phyloP scores from a whole-genome alignment of 2,113 vertebrate genomes.

The Lampris incognitus region DNA sequence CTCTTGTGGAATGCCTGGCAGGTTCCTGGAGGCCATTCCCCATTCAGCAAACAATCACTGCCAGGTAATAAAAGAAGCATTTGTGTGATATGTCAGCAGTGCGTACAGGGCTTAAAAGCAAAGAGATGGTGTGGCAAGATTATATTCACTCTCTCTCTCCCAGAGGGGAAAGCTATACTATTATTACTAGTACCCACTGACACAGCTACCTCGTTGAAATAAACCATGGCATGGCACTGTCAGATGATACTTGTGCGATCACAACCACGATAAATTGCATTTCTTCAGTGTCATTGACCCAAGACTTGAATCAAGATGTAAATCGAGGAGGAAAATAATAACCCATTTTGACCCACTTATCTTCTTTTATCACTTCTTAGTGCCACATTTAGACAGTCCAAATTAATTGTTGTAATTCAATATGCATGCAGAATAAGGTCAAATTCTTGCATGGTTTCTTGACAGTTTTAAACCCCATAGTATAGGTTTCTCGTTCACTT shows the following conservation, averaged over 20 bases:
- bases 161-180: constrained; percentile 85
- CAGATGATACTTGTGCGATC: constrained; percentile 97
- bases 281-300: constrained; percentile 75
- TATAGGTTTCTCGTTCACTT: neutral
- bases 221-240: constrained; percentile 86
- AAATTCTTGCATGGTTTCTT: too few species aligned
- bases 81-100: constrained; percentile 90
- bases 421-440: too few species aligned
- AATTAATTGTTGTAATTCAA: too few species aligned
- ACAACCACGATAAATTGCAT: constrained; percentile 77
- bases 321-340: too few species aligned
- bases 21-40: constrained; percentile 84
- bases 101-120: constrained; percentile 87
- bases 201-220: constrained; percentile 84
- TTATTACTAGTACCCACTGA: constrained; percentile 92
- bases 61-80: constrained; percentile 91
- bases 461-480: too few species aligned
- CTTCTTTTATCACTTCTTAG: too few species aligned
- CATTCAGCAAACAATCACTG: constrained; percentile 89
- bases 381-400: too few species aligned
- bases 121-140: constrained; percentile 91
- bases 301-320: constrained; percentile 10
- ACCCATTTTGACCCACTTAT: too few species aligned
- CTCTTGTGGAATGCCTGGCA: constrained; percentile 83
- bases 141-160: constrained; percentile 84